Evolutionary conservation across 2,113 vertebrate genomes (phyloP).

Genomic region (Pavo muticus): DNA sequence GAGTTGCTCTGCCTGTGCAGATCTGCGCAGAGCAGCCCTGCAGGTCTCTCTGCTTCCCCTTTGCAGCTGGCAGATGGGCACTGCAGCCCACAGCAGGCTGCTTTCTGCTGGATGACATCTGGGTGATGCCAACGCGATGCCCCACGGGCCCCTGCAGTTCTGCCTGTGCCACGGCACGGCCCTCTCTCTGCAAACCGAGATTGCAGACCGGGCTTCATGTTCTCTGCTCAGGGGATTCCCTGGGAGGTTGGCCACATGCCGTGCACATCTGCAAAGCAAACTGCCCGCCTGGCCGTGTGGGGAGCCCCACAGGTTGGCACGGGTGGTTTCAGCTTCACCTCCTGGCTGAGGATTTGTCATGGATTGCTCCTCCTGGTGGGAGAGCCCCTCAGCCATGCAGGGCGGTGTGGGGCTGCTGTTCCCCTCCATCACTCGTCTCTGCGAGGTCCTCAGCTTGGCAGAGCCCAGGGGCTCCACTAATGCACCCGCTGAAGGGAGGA

Average conservation of each 20-base stretch:
- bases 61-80: not conserved
- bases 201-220: accelerated
- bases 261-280: not conserved
- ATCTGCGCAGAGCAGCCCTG: not conserved
- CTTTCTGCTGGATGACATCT: not conserved
- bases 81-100: not conserved
- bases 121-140: not conserved
- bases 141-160: not conserved
- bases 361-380: not conserved
- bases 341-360: not conserved
- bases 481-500: not conserved
- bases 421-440: not conserved
- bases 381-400: not conserved
- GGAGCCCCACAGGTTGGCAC: accelerated
- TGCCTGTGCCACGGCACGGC: not conserved
- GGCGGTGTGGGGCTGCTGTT: not conserved
- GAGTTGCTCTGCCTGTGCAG: not conserved
- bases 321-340: not conserved
- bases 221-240: not conserved
- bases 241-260: accelerated
- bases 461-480: not conserved
- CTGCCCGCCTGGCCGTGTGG: not conserved
- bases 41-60: not conserved
- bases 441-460: not conserved
- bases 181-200: not conserved